Evolutionary conservation across 1,140 invertebrate species (phyloP), one percentile per base, ranked within the genome.

Genomic region (Melitaea cinxia): DNA sequence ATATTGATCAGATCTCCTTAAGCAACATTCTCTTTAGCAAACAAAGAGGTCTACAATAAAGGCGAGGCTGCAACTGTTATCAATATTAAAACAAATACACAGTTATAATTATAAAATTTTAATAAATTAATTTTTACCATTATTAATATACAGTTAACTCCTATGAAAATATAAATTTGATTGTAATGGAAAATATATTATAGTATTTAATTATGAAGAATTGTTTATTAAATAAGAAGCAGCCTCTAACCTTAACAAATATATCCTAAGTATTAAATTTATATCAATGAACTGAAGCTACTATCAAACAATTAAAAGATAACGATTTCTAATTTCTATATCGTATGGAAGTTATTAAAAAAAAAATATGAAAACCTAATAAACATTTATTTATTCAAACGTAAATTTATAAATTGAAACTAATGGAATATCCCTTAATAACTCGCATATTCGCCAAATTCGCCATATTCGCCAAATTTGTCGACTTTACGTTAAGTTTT

Each of bases 1-100:
- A 62, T 60, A 78, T 78, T 78, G 76, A 72, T 78, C 76, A 73
- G 76, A 73, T 76, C 76, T 78, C 59, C 61, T 78, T 74, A 50
- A 47, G 55, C 37, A 67, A 33, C 55, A 57, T 57, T 45, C 45
- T 28, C 21, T 57, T 49, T 1, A 57, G 37, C 54, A 42, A 15
- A n/a, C n/a, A n/a, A n/a, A n/a, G n/a, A n/a, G n/a, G n/a, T 19
- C 33, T 47, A 23, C 26, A 42, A 53, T 33, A 28, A 47, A 47
- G 35, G 28, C 21, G 58, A 54, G 19, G 52, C 52, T 63, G 57
- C 57, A 19, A 7, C 4, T 19, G 4, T 42, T 42, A 35, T 23
- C 49, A 33, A 28, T n/a, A 35, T 26, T 33, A 54, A 4, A 17
- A 4, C 2, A 19, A 4, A 54, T 14, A n/a, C 26, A 33, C 17